Evolutionary conservation across 2,113 vertebrate species (phyloP).

Genomic region (Hyperopisus bebe): DNA sequence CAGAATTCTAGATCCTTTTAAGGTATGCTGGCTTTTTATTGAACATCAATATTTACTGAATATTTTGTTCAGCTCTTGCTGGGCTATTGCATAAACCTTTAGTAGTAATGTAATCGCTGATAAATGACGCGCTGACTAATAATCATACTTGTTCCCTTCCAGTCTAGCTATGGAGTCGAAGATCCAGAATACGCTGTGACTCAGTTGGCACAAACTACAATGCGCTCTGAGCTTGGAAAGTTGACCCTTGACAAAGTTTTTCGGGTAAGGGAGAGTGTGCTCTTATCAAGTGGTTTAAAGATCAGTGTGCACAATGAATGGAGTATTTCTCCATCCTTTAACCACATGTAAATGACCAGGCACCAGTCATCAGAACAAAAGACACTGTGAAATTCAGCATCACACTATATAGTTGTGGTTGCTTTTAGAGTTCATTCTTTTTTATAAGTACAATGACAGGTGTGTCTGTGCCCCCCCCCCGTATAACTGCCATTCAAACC

Average conservation of each 20-base stretch:
- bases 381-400: background rate
- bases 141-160: background rate
- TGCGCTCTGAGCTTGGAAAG: constrained; percentile 95
- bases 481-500: background rate
- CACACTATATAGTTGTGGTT: background rate
- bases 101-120: background rate
- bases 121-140: background rate
- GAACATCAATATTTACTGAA: background rate
- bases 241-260: constrained; percentile 92
- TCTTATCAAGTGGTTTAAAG: background rate
- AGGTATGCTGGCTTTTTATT: constrained; percentile 57
- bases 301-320: too few relatives aligned
- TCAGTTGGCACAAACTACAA: constrained; percentile 93
- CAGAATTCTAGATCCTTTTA: constrained; percentile 89
- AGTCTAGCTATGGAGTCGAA: constrained; percentile 93
- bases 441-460: background rate
- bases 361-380: background rate
- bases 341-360: background rate
- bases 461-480: background rate
- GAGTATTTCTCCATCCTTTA: background rate
- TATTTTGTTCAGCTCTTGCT: background rate
- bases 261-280: constrained; percentile 60
- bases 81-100: background rate
- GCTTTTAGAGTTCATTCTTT: background rate
- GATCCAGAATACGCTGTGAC: constrained; percentile 95